Evolutionary conservation across 2,113 vertebrate genomes (phyloP).

Genomic region (Haemorhous mexicanus): DNA sequence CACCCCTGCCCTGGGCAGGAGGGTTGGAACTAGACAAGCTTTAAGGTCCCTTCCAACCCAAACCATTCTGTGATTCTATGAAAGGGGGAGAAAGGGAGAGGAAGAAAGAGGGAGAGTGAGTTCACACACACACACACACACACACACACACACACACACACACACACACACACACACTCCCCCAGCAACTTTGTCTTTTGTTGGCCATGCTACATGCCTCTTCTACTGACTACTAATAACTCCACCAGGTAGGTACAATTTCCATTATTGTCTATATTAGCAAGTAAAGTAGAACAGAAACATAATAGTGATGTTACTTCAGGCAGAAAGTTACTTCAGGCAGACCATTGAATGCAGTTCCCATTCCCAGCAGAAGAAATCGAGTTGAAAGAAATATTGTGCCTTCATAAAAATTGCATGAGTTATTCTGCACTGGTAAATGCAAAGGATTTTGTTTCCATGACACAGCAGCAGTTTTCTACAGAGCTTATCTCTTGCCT

Average conservation of each 20-base stretch:
- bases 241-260: neutral
- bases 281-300: neutral
- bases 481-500: neutral
- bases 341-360: neutral
- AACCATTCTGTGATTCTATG: neutral
- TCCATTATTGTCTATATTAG: neutral
- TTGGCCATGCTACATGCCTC: neutral
- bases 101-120: no score
- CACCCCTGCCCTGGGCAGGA: neutral
- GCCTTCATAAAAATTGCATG: neutral
- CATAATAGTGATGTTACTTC: neutral
- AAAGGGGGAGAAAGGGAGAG: neutral
- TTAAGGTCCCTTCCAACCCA: neutral
- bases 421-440: neutral
- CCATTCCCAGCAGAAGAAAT: neutral
- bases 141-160: rapidly evolving
- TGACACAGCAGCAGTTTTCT: neutral
- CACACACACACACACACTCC: rapidly evolving
- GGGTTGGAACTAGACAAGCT: neutral
- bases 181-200: neutral
- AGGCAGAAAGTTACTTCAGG: neutral
- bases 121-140: no score
- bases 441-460: neutral
- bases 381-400: neutral
- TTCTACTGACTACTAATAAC: neutral